Base-by-base conservation (phyloP, 2,113 vertebrate genomes). In the Pelecanus crispus region DNA sequence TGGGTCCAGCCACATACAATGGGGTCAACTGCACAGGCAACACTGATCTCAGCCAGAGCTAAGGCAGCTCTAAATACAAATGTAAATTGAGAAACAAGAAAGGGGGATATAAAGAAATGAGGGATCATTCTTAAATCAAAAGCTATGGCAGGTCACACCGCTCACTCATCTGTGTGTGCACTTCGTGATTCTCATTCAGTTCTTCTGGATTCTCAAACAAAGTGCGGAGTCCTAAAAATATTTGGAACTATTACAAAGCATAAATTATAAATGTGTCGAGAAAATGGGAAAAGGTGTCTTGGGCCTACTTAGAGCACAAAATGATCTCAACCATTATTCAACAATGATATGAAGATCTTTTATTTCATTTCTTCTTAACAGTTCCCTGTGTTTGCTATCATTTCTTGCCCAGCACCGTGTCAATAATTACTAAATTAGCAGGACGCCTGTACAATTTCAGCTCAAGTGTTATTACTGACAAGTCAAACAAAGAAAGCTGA, bases 391-490 rank as follows among this genome's bases (percentile, higher is more conserved):
- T 99, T 99, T 99, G 98, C 98, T 98, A 98, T 98, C 98, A 98
- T 98, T 98, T 98, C 98, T 97, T 98, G 97, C 97, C 97, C 98
- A 96, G 98, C 98, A 97, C 98, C 98, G 97, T 98, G 98, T 99
- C 99, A 99, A 99, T 99, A 99, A 98, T 98, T 98, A 98, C 98
- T 98, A 99, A 99, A 99, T 99, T 99, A 98, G 98, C 96, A 86
- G 98, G 98, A 98, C 98, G 98, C 98, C 98, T 98, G 98, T 98
- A 98, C 98, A 97, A 98, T 98, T 98, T 98, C 98, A 98, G 97
- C 98, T 98, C 98, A 97, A 98, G 98, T 98, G 97, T 98, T 98
- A 98, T 98, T 98, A 98, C 98, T 98, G 98, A 98, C 98, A 98
- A 98, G 97, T 98, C 98, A 99, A 99, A 99, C 98, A 99, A 98